Evolutionary conservation across 2,797 vertebrate species (phyloP), one percentile per base, ranked within the genome.

Genomic region (Glyptemys insculpta): DNA sequence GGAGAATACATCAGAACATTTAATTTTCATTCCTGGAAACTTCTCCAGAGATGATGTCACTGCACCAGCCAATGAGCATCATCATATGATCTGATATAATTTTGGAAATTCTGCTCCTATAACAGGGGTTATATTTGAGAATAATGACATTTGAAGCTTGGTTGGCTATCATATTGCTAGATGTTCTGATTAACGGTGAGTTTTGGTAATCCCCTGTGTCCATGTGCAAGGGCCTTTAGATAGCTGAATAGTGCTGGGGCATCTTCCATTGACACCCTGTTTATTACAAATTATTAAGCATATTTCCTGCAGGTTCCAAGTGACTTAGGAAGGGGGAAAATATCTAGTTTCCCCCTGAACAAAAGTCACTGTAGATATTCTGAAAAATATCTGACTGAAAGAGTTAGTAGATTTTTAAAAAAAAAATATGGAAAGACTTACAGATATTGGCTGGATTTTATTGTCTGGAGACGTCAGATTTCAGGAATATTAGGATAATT

Each of bases 381-480:
- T 90, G 95, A 86, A 92, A 96, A 93, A 84, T 87, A 78, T 84
- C 74, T 94, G 62, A 88, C 88, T 93, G 79, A 62, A 87, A 92
- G 88, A 94, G 84, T 86, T 86, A 82, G 81, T 57, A 91, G 82
- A 91, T 65, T 84, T 65, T 84, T n/a, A 94, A 94, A 78, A 93
- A 78, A 56, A 88, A 94, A 86, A 93, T 96, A 89, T 9, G 86
- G 90, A 92, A 90, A 88, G 54, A 82, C 85, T 94, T 95, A 95
- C 94, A 96, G 95, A 94, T 88, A 92, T 92, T 96, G 90, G 92
- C 83, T 90, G 94, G 93, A 95, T 95, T 87, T 92, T 96, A 96
- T 95, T 95, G 93, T 95, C 96, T 94, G 90, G 88, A 95, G 85
- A 96, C 87, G 91, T 94, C 94, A 62, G 91, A 93, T 97, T 97